Base-by-base conservation (phyloP, 1,140 invertebrate genomes). In the Scaptodrosophila lebanonensis region DNA sequence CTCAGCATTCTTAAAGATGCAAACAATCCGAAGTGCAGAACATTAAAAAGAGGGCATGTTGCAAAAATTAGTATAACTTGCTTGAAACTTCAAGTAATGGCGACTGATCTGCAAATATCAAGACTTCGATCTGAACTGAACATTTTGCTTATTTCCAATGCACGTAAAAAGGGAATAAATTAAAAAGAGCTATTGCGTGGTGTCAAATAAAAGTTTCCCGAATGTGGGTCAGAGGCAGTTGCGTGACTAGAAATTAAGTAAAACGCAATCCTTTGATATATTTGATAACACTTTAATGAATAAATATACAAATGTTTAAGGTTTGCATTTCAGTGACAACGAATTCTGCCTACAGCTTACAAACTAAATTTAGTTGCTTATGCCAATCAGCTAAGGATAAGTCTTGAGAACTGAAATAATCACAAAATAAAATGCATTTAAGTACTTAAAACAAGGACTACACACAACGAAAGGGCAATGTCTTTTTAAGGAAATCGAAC, bases 341-440 rank as follows among this genome's bases (percentile, higher is more conserved):
- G 36, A 20, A 56, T 32, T 56, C 48, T 32, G 20, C 43, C 42
- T 30, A 42, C 53, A 60, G 39, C 18, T 27, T 38, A 39, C 33
- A 50, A 38, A 51, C 2, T 3, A 17, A 39, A 33, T 13, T 22
- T 47, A 47, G 13, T 7, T 38, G 20, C 7, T 36, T 22, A n/a
- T 44, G 22, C 22, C n/a, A 12, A 9, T 48, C 8, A 25, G 42
- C 51, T 36, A 43, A 49, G 53, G 30, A 39, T 60, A 42, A 56
- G 59, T 62, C 52, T 57, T 57, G 43, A 25, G 43, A 62, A 48
- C 16, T 56, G 53, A 56, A 49, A 39, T 40, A 40, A 32, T 62
- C 47, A 56, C 38, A 15, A 45, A 45, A 63, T 47, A 58, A 47
- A 47, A 53, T 58, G 54, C 35, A 45, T 35, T 58, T 62, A 61